Evolutionary conservation across 2,888 invertebrate genomes (phyloP), one percentile per base, ranked within the genome.

Genomic region (Idaea dimidiata): DNA sequence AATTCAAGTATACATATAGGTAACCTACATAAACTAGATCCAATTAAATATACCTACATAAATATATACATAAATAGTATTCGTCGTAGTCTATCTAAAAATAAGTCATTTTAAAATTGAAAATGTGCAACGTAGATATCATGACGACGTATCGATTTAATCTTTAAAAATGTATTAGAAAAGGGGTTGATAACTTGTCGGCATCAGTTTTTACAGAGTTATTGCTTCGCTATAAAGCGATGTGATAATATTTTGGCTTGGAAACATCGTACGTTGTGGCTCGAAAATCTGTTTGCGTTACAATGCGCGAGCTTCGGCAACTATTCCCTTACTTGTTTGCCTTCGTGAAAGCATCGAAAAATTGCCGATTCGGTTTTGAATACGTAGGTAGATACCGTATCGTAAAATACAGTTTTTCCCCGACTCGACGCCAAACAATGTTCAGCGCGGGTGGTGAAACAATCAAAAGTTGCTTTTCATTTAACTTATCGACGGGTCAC

Each of bases 381-480:
- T 67, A 57, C 66, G 70, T 69, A n/a, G n/a, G n/a, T n/a, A n/a
- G n/a, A n/a, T n/a, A 68, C 67, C 63, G 70, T 71, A 68, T 69
- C 63, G 66, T 64, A 64, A 73, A 68, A 70, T 69, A 61, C 60
- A 24, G 62, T 59, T 72, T 71, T 72, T 64, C 68, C 64, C 68
- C 70, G 69, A 63, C 64, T 67, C 70, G 69, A 63, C 70, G 69
- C 62, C 64, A 70, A 71, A 67, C 74, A 73, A 75, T 78, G 76
- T 77, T 78, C 72, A 72, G 65, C 69, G 73, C 66, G 72, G 75
- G 70, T 66, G 70, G 68, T 72, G 66, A 72, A 73, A 75, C 85
- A 86, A 85, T 86, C 84, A 83, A 83, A 85, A 87, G 81, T 86
- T 84, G 80, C 81, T 82, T 86, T 86, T 81, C 83, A 84, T 86